Conservation (phyloP, 1,140 invertebrate species). For the Drosophila nannoptera region DNA sequence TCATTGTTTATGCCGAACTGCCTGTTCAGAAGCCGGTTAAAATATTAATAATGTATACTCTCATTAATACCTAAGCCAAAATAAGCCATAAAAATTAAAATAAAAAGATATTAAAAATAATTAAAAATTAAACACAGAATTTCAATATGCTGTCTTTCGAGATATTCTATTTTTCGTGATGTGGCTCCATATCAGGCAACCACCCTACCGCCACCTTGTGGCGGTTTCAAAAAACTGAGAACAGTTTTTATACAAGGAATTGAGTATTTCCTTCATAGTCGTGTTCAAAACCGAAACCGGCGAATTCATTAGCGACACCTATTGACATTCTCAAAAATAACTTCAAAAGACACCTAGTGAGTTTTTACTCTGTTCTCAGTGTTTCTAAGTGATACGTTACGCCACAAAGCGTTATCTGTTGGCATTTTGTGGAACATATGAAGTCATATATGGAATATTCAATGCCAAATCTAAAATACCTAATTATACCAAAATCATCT, state of each 20-base stretch:
- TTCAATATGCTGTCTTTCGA: too few species aligned
- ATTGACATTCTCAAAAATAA: not conserved
- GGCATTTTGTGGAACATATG: not conserved
- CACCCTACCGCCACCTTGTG: conserved; percentile 7
- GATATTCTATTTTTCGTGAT: not conserved
- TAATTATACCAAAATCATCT: conserved; percentile 62
- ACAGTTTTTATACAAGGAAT: not conserved
- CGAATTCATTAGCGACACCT: not conserved
- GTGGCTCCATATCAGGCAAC: too few species aligned
- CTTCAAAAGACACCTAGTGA: too few species aligned
- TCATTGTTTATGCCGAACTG: conserved; percentile 11
- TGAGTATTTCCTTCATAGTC: not conserved
- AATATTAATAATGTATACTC: not conserved
- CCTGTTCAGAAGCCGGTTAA: conserved; percentile 6
- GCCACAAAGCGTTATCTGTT: not conserved
- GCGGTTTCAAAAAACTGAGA: conserved; percentile 14
- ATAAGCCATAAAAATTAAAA: not conserved
- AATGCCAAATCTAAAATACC: not conserved
- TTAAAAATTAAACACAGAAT: too few species aligned
- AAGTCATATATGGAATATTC: too few species aligned
- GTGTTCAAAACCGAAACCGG: not conserved
- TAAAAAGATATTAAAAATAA: not conserved
- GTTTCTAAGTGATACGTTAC: not conserved
- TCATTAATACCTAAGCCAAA: not conserved
- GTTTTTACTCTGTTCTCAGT: not conserved